phyloP scores from a whole-genome alignment of 2,113 vertebrate genomes.

The Coptodon rendalli region DNA sequence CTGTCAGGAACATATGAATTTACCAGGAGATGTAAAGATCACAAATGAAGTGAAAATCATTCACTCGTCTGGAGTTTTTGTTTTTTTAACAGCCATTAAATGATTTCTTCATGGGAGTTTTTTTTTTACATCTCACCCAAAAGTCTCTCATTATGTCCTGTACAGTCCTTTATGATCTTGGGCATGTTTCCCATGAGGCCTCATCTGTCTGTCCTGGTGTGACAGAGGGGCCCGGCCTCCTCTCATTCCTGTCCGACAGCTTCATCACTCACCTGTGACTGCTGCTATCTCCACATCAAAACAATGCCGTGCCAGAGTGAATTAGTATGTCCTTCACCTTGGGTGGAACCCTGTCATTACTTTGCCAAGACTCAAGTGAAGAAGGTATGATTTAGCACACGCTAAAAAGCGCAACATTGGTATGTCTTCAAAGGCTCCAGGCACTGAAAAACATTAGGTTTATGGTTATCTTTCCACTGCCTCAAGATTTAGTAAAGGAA shows the following conservation, averaged over 20 bases:
- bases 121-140: not conserved
- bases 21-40: slow-evolving; percentile 48
- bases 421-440: slow-evolving; percentile 27
- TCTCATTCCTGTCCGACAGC: slow-evolving; percentile 54
- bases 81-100: slow-evolving; percentile 43
- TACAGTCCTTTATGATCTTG: slow-evolving; percentile 51
- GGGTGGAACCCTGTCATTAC: slow-evolving; percentile 53
- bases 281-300: slow-evolving; percentile 52
- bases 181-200: slow-evolving; percentile 44
- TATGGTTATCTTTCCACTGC: not conserved
- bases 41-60: slow-evolving; percentile 41
- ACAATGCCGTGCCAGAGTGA: slow-evolving; percentile 49
- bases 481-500: not conserved
- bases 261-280: slow-evolving; percentile 53
- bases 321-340: slow-evolving; percentile 65
- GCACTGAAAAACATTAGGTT: not conserved
- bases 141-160: slow-evolving; percentile 59
- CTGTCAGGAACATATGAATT: not conserved
- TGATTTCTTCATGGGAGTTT: slow-evolving; percentile 51
- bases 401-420: slow-evolving; percentile 45
- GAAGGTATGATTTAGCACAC: slow-evolving; percentile 44
- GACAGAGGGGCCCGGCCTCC: slow-evolving; percentile 51
- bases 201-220: slow-evolving; percentile 57
- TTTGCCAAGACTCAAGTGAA: slow-evolving; percentile 11
- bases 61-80: slow-evolving; percentile 29